Evolutionary conservation across 2,113 vertebrate genomes (phyloP), one percentile per base, ranked within the genome.

Genomic region (Gallinago paraguaiae): DNA sequence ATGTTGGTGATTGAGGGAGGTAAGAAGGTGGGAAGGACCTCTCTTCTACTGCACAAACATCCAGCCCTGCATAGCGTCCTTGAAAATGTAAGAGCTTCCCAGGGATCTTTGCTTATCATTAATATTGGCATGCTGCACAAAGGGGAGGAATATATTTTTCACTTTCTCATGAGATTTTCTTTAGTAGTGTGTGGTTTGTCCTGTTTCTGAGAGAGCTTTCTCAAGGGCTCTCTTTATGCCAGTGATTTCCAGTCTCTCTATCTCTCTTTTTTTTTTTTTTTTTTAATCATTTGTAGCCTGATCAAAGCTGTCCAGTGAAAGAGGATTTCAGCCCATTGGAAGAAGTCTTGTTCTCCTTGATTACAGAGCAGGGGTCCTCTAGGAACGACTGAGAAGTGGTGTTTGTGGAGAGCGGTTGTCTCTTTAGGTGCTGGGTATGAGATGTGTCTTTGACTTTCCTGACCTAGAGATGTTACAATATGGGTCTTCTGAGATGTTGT

Each of bases 141-240:
- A 96, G 71, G 82, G 60, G 45, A 86, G 11, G 57, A 78, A 64
- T 74, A 28, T 72, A 18, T 72, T 93, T 93, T 95, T 84, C 57
- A 37, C 22, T 90, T 94, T 93, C 77, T 92, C 53, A 19, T 89
- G 61, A 82, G 43, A 71, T 81, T 92, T 93, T 74, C 68, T 81
- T 70, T 10, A 33, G 25, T 33, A 48, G 27, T 37, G 9, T 67
- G 17, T 76, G 37, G 39, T 75, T 60, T 84, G 57, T 68, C 23
- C 27, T 48, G 6, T 37, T 86, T 71, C 37, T 90, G 72, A 57
- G n/a, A 59, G 53, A 54, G 9, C 8, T 72, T 86, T 88, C 56
- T 90, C 53, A 76, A 57, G 27, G 48, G n/a, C 19, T 69, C 6
- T 77, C 28, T 61, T 64, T 23, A 8, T 54, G 22, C 64, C 59